Conservation (phyloP, 2,888 invertebrate species). For the Marronus borbonicus region DNA sequence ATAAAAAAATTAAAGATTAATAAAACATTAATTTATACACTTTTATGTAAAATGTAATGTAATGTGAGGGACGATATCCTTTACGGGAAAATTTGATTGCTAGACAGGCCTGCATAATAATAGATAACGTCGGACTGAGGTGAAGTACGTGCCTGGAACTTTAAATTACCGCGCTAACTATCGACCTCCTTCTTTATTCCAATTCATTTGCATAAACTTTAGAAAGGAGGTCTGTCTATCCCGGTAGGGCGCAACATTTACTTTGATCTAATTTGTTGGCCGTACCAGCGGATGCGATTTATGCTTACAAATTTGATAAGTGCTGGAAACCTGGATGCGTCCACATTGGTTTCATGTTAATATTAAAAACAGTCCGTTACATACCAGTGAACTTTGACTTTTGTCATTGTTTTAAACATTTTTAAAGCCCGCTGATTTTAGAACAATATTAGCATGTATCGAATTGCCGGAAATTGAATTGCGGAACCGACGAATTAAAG, state of each 20-base stretch:
- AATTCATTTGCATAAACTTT: conserved; percentile 16
- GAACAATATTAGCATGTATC: too few relatives aligned
- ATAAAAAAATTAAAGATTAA: too few relatives aligned
- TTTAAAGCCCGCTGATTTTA: too few relatives aligned
- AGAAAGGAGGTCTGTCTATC: conserved; percentile 8
- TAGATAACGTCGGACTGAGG: conserved; percentile 21
- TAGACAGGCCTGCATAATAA: conserved; percentile 19
- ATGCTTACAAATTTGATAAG: too few relatives aligned
- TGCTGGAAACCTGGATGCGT: too few relatives aligned
- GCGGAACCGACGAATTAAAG: too few relatives aligned
- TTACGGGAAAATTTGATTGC: conserved; percentile 11
- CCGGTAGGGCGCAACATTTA: neutral
- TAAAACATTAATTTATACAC: neutral
- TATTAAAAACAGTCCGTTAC: too few relatives aligned
- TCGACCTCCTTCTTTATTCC: conserved; percentile 18
- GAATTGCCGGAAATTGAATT: too few relatives aligned
- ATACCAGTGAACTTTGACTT: too few relatives aligned
- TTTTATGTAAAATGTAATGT: neutral
- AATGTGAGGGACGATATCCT: conserved; percentile 15
- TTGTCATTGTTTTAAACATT: too few relatives aligned
- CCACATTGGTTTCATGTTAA: too few relatives aligned
- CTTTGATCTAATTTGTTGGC: neutral
- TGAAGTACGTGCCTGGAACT: conserved; percentile 28
- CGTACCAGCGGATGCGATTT: neutral
- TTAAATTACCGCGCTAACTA: conserved; percentile 23